Conservation (phyloP, 2,113 vertebrate species). For the Cnemophilus loriae region DNA sequence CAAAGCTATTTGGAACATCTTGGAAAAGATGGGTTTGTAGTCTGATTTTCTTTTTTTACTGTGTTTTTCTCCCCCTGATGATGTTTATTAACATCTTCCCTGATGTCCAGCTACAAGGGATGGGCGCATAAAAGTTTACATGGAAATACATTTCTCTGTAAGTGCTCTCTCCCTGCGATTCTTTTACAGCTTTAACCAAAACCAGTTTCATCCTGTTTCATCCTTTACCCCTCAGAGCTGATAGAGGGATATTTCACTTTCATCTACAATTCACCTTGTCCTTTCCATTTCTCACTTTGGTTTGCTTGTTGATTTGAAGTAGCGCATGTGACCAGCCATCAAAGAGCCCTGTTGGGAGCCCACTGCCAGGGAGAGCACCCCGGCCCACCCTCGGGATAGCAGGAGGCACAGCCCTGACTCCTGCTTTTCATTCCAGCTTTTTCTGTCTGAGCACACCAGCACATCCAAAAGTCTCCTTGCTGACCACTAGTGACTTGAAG, state of each 20-base stretch:
- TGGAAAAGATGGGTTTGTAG: conserved; percentile 24
- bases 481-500: background rate
- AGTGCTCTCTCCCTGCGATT: background rate
- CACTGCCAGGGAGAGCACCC: background rate
- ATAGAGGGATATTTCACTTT: background rate
- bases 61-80: conserved; percentile 35
- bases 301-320: background rate
- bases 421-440: background rate
- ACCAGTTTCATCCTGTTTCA: conserved; percentile 46
- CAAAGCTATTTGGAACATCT: conserved; percentile 27
- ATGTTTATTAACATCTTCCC: conserved; percentile 59
- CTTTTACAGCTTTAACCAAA: conserved; percentile 36
- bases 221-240: background rate
- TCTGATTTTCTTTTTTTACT: background rate
- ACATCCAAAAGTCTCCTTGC: background rate
- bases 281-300: background rate
- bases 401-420: background rate
- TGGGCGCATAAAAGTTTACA: conserved; percentile 54
- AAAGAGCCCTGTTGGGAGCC: background rate
- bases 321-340: background rate
- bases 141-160: conserved; percentile 51
- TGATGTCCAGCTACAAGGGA: conserved; percentile 46
- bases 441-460: background rate
- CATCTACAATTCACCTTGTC: background rate
- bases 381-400: background rate